Evolutionary conservation across 2,888 invertebrate genomes (phyloP), one percentile per base, ranked within the genome.

Genomic region (Tetanocera ferruginea): DNA sequence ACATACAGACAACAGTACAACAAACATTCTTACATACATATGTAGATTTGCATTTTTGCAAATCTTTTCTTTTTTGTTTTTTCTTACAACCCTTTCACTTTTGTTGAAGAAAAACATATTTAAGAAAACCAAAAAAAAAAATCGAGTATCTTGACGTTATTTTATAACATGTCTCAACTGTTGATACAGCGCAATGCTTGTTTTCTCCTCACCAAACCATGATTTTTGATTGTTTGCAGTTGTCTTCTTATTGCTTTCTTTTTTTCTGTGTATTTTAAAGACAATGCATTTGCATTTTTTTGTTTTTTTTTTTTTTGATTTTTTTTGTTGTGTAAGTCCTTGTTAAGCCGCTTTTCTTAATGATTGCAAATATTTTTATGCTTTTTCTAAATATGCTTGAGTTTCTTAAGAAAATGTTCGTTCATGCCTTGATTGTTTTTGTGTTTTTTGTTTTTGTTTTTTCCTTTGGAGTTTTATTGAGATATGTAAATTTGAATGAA

Each of bases 271-370:
- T 31, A n/a, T 70, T 70, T 31, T 37, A 37, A 71, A 72, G 34
- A 60, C 72, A 72, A 72, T 72, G 55, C 55, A 72, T 51, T 67
- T 43, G 43, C 55, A 55, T 34, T 43, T 43, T 19, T 8, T 43
- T 57, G 25, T 57, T n/a, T 34, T 19, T 57, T 6, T 57, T 6
- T 19, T 57, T 19, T 19, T 57, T 14, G 3, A 8, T 52, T 3
- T 52, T 14, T 52, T n/a, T n/a, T n/a, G n/a, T n/a, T 37, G 23
- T 57, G 57, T 57, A 19, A 11, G 14, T 19, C n/a, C 57, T 34
- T 57, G 28, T 57, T 72, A 72, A 72, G 72, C 55, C 23, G 72
- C 72, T 72, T 71, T 71, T 57, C 71, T 71, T 72, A 72, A 72
- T 72, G 72, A 72, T 72, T 72, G 72, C 72, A 72, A 72, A 72